Evolutionary conservation across 2,888 invertebrate species (phyloP).

Genomic region (Diaperis boleti): DNA sequence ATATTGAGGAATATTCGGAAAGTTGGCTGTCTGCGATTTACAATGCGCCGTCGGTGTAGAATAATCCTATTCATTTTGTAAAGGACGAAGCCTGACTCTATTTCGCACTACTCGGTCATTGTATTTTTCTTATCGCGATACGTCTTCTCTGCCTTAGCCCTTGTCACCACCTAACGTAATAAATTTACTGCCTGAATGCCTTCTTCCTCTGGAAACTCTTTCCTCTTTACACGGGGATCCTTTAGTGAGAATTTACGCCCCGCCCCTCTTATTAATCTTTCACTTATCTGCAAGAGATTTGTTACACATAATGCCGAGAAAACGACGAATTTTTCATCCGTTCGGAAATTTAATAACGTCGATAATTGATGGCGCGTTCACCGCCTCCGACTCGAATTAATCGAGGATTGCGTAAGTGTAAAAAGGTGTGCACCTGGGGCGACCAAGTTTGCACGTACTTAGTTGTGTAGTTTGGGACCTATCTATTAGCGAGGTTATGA

Average conservation of each 20-base stretch:
- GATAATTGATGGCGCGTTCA: slow-evolving; percentile 18
- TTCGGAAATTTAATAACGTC: slow-evolving; percentile 6
- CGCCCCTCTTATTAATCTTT: slow-evolving; percentile 41
- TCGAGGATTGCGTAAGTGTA: slow-evolving; percentile 1
- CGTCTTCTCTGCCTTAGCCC: slow-evolving; percentile 64
- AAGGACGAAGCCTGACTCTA: slow-evolving; percentile 50
- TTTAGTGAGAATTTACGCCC: slow-evolving; percentile 47
- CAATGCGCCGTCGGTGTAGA: slow-evolving; percentile 40
- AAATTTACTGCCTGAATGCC: slow-evolving; percentile 65
- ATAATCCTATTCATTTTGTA: slow-evolving; percentile 52
- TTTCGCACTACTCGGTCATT: slow-evolving; percentile 57
- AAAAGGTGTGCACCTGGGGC: slow-evolving; percentile 10
- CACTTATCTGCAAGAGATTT: slow-evolving; percentile 35
- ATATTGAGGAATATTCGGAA: slow-evolving; percentile 27
- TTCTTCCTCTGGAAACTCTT: slow-evolving; percentile 51
- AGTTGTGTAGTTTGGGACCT: too few species aligned
- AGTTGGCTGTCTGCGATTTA: slow-evolving; percentile 23
- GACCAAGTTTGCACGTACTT: too few species aligned
- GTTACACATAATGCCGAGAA: slow-evolving; percentile 21
- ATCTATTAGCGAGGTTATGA: too few species aligned
- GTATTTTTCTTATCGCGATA: slow-evolving; percentile 65
- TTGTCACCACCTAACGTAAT: slow-evolving; percentile 66
- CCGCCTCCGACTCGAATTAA: slow-evolving; percentile 1
- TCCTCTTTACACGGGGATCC: slow-evolving; percentile 44
- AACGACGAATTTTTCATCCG: slow-evolving; percentile 24